Evolutionary conservation across 2,113 vertebrate genomes (phyloP).

Genomic region (Periophthalmodon schlosseri): DNA sequence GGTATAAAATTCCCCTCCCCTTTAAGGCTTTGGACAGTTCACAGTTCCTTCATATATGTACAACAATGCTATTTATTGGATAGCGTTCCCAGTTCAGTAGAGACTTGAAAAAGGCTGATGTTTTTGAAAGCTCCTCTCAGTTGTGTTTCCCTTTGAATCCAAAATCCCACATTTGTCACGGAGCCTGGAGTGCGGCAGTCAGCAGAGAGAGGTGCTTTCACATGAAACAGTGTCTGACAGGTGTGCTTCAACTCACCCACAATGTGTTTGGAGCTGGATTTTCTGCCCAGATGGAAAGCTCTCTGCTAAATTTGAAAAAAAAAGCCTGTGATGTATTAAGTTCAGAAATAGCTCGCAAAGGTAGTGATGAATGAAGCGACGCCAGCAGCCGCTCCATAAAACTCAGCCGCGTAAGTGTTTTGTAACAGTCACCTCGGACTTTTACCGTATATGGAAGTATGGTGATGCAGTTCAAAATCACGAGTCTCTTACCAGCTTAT

Average conservation of each 20-base stretch:
- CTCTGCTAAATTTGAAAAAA: constrained; percentile 43
- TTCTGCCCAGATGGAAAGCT: constrained; percentile 60
- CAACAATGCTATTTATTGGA: neutral
- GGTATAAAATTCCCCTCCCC: neutral
- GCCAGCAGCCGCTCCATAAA: constrained; percentile 15
- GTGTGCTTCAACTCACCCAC: constrained; percentile 61
- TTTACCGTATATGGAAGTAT: neutral
- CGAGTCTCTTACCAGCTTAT: no score
- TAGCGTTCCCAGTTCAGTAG: constrained; percentile 9
- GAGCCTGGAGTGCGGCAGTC: constrained; percentile 48
- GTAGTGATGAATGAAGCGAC: constrained; percentile 31
- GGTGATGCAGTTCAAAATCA: no score
- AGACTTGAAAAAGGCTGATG: constrained; percentile 49
- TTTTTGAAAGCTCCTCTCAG: constrained; percentile 39
- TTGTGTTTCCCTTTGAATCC: constrained; percentile 51
- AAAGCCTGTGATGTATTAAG: constrained; percentile 34
- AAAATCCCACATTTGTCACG: constrained; percentile 52
- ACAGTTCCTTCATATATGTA: neutral
- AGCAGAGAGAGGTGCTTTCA: constrained; percentile 46
- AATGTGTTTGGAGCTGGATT: constrained; percentile 49
- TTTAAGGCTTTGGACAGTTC: neutral
- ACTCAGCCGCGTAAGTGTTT: constrained; percentile 9
- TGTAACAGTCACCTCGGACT: constrained; percentile 5
- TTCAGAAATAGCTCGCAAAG: constrained; percentile 35
- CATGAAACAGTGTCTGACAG: constrained; percentile 65